Evolutionary conservation across 2,797 vertebrate genomes (phyloP).

Genomic region (Meriones psammophilus): DNA sequence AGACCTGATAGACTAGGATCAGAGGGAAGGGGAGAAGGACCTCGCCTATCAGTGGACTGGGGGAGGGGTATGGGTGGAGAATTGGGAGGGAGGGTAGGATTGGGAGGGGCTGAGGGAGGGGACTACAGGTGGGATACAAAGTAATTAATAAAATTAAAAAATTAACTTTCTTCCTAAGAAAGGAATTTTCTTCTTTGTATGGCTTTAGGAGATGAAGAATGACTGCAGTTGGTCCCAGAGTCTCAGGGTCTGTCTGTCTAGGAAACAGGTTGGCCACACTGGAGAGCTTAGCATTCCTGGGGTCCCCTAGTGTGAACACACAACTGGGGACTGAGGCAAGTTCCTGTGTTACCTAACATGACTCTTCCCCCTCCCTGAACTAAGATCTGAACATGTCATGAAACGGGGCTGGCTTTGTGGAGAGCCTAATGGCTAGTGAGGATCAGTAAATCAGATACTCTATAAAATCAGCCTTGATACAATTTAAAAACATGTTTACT

Average conservation of each 20-base stretch:
- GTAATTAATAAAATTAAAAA: no score
- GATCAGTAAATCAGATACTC: slow-evolving; percentile 30
- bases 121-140: no score
- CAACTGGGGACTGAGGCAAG: background rate
- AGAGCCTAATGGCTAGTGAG: background rate
- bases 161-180: background rate
- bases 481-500: background rate
- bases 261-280: background rate
- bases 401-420: background rate
- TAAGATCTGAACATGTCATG: background rate
- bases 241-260: background rate
- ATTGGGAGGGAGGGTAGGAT: no score
- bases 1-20: no score
- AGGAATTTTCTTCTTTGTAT: background rate
- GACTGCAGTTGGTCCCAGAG: background rate
- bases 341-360: background rate
- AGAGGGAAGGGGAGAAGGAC: no score
- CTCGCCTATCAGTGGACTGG: no score
- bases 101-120: no score
- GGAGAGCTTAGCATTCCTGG: background rate
- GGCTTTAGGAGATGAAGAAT: background rate
- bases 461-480: background rate
- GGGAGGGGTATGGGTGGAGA: no score
- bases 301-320: background rate
- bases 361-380: background rate